phyloP scores from a whole-genome alignment of 2,797 vertebrate species.

The Eulemur albifrons region DNA sequence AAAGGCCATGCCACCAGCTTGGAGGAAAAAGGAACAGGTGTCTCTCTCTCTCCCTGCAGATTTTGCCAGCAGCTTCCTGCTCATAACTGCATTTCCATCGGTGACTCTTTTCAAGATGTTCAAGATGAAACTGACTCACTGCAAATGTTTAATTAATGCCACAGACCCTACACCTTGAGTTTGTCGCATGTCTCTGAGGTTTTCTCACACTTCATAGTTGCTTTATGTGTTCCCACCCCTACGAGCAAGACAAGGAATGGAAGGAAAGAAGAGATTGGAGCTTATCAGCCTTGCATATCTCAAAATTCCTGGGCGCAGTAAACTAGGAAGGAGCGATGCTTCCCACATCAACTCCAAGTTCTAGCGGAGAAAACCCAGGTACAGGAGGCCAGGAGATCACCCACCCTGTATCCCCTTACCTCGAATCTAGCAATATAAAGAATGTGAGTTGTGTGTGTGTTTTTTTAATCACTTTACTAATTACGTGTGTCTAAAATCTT shows the following conservation, averaged over 20 bases:
- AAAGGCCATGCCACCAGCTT: background rate
- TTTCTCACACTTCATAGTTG: background rate
- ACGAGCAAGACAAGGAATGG: background rate
- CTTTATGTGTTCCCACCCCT: background rate
- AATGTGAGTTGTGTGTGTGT: background rate
- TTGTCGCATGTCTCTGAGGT: background rate
- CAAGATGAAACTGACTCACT: background rate
- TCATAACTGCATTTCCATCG: background rate
- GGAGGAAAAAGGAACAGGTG: background rate
- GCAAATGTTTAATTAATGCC: background rate
- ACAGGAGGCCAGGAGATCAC: background rate
- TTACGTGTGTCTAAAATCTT: background rate
- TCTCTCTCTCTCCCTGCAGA: background rate
- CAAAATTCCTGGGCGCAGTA: background rate
- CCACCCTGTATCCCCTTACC: accelerated
- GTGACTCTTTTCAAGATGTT: background rate
- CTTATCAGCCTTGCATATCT: background rate
- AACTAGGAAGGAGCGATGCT: background rate
- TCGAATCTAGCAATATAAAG: background rate
- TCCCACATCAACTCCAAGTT: background rate
- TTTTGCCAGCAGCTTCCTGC: background rate
- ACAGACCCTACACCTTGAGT: background rate
- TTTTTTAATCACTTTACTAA: background rate
- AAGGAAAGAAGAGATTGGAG: background rate
- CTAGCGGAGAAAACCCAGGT: background rate